A percentile compares a stretch with the other conserved stretches of the same genome.
phyloP scores from a whole-genome alignment of 2,888 invertebrate species.

The Ecliptopera silaceata region DNA sequence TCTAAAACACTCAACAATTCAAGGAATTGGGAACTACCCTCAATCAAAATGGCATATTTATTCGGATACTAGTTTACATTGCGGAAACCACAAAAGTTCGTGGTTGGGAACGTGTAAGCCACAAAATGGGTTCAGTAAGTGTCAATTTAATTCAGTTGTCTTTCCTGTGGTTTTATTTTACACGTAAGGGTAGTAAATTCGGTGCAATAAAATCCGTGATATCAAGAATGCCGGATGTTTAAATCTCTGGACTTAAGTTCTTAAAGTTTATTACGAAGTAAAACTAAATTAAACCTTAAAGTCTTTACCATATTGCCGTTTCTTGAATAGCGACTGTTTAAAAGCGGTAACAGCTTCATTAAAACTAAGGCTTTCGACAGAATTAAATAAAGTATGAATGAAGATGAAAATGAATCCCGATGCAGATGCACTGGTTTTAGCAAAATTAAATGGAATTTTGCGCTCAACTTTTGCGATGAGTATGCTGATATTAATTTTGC shows the following conservation, averaged over 20 bases:
- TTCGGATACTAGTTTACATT: background rate
- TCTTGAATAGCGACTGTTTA: background rate
- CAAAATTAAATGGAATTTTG: constrained; percentile 31
- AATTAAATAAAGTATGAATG: constrained; percentile 59
- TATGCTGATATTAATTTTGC: constrained; percentile 13
- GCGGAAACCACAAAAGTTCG: background rate
- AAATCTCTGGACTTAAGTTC: no score
- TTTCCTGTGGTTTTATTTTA: no score
- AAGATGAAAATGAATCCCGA: constrained; percentile 47
- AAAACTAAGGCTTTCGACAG: background rate
- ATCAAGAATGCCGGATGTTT: no score
- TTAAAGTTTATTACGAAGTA: no score
- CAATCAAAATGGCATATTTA: background rate
- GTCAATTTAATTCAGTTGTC: no score
- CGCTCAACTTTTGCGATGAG: constrained; percentile 15
- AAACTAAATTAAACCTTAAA: no score
- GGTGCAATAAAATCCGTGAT: no score
- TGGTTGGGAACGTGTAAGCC: background rate
- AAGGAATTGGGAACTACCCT: background rate
- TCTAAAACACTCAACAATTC: background rate
- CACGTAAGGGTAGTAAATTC: no score
- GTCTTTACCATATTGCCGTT: no score
- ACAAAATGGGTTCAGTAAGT: no score
- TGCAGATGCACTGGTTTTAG: constrained; percentile 39
- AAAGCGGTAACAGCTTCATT: background rate